Conservation (phyloP, 2,888 invertebrate genomes). For the Drosophila picticornis region DNA sequence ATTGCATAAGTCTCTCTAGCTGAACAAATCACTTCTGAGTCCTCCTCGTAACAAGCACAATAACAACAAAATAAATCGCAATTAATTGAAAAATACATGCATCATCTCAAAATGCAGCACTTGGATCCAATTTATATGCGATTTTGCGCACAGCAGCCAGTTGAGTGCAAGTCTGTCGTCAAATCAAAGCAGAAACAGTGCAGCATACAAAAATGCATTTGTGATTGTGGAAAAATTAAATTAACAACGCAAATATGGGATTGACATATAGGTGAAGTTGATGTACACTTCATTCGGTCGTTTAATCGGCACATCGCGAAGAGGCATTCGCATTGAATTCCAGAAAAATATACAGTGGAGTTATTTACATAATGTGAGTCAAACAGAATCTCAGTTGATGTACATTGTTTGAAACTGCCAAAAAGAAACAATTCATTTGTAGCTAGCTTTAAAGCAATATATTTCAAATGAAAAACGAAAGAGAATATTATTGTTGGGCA, state of each 20-base stretch:
- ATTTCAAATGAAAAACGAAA: background rate
- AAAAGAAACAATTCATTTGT: background rate
- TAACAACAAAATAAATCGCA: slow-evolving; percentile 7
- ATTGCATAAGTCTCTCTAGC: background rate
- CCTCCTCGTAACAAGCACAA: background rate
- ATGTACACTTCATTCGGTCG: background rate
- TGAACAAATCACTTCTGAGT: slow-evolving; percentile 13
- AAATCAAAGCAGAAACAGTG: background rate
- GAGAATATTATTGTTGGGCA: background rate
- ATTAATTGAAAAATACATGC: slow-evolving; percentile 18
- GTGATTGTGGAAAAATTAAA: slow-evolving; percentile 6
- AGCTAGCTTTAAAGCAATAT: background rate
- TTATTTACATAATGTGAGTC: slow-evolving; percentile 8
- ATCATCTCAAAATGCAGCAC: slow-evolving; percentile 1
- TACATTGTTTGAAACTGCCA: background rate
- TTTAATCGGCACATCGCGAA: background rate
- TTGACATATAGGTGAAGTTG: background rate
- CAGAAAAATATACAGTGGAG: background rate
- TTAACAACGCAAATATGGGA: slow-evolving; percentile 18
- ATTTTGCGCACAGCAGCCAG: slow-evolving; percentile 1
- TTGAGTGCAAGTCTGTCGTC: slow-evolving; percentile 7
- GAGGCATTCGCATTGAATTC: background rate
- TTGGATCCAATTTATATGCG: slow-evolving; percentile 33
- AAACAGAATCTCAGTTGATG: background rate
- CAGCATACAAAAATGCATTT: slow-evolving; percentile 12